phyloP scores from a whole-genome alignment of 2,113 vertebrate species.

The Oceanodroma tethys region DNA sequence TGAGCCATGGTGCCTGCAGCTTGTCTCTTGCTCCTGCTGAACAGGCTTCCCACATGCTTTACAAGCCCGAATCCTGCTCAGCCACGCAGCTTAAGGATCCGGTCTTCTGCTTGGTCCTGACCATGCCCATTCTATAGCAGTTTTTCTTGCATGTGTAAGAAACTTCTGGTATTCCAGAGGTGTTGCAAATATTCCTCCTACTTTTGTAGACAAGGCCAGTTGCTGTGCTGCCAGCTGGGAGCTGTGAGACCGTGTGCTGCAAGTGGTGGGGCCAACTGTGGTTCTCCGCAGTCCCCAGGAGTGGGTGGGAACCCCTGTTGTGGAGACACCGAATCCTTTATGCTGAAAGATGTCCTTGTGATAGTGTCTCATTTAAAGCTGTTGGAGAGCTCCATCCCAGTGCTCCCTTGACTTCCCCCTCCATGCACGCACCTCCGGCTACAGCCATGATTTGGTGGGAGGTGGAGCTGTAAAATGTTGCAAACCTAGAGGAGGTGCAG shows the following conservation, averaged over 20 bases:
- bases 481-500: not conserved
- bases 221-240: not conserved
- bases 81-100: not conserved
- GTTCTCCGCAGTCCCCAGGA: not conserved
- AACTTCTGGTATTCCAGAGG: not conserved
- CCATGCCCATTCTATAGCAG: not conserved
- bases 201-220: not conserved
- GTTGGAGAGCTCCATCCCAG: not conserved
- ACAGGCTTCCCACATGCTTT: not conserved
- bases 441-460: accelerated
- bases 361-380: not conserved
- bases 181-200: not conserved
- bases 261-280: accelerated
- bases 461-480: not conserved
- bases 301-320: not conserved
- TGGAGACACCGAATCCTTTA: not conserved
- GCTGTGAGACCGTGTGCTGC: accelerated
- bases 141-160: not conserved
- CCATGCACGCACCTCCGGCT: accelerated
- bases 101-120: not conserved
- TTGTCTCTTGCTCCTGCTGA: not conserved
- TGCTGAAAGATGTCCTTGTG: not conserved
- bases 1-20: not conserved
- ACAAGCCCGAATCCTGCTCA: not conserved
- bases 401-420: not conserved